Base-by-base conservation (phyloP, 2,113 vertebrate species). In the Vireo altiloquus region DNA sequence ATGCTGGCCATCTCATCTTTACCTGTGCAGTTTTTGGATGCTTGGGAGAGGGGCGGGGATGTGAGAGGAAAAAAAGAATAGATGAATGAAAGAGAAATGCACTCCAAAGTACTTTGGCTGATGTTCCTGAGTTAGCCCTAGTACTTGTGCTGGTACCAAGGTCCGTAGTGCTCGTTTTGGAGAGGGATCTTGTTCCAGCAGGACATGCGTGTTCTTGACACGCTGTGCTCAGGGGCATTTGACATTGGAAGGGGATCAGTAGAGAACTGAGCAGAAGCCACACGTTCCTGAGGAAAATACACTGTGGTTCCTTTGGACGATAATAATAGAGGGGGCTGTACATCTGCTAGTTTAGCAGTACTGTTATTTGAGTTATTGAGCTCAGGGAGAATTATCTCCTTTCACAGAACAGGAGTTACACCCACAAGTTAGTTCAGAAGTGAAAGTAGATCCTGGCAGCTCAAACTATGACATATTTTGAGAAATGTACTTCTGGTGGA, bases 51-150 rank as follows among this genome's bases (percentile, higher is more conserved):
- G 81, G 85, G 64, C 1, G 0, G 79, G 87, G 77, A 87, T 56
- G 57, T 56, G 70, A 68, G 53, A 80, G 56, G n/a, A 35, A 86
- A 52, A 61, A 89, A 96, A 85, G 9, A 92, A 74, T 13, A 84
- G n/a, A 83, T 79, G 65, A 63, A 90, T 20, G 59, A 90, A 92
- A 95, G 79, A 68, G 82, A 83, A 94, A 92, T 69, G 49, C 76
- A 86, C 89, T 95, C 88, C 82, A 22, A 3, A 87, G 94, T 93
- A 96, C 90, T 96, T 77, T 95, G 92, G 96, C 97, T 92, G 95
- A 84, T 97, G 96, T 97, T 97, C 96, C 96, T 97, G 96, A 97
- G 96, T 97, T 96, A 92, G 93, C 93, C 93, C 72, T 72, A 94
- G 94, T 89, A 93, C 90, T 89, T 69, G 63, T 50, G 52, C 86